Base-by-base conservation (phyloP, 2,797 vertebrate genomes). In the Poecilia wingei region DNA sequence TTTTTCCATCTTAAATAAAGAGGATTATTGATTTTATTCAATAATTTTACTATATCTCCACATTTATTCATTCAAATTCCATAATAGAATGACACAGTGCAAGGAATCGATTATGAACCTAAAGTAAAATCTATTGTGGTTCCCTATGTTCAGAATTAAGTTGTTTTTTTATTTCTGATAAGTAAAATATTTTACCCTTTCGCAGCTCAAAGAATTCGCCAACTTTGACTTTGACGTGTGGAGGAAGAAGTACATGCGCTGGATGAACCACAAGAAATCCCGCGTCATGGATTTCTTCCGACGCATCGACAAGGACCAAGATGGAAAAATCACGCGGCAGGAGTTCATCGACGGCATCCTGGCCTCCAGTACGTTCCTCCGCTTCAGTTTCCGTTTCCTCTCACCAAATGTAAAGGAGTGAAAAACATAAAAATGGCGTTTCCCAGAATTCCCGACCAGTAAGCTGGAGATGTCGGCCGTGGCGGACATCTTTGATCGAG, bases 201-300 rank as follows among this genome's bases (percentile, higher is more conserved):
- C 71, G 57, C 88, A 99, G 98, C 94, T 99, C 86, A 98, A 96
- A 87, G 98, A 99, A 91, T 99, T 99, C 85, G 98, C 98, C 93
- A 99, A 99, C 96, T 99, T 99, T 71, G 98, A 99, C 95, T 99
- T 99, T 84, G 98, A 99, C 80, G 95, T 99, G 86, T 99, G 98
- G 98, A 95, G 98, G 91, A 99, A 99, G 92, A 98, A 97, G 87
- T 99, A 99, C 91, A 99, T 99, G 98, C 95, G 98, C 49, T 99
- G 98, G 98, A 99, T 99, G 98, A 99, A 99, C 94, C 98, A 99
- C 81, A 99, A 99, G 92, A 99, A 99, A 89, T 99, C 98, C 1
- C 96, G 98, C 0, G 98, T 99, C 85, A 99, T 99, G 98, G 98
- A 99, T 91, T 99, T 99, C 94, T 99, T 99, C 92, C 95, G 98